phyloP scores from a whole-genome alignment of 2,113 vertebrate species.

The Chascanopsetta lugubris region DNA sequence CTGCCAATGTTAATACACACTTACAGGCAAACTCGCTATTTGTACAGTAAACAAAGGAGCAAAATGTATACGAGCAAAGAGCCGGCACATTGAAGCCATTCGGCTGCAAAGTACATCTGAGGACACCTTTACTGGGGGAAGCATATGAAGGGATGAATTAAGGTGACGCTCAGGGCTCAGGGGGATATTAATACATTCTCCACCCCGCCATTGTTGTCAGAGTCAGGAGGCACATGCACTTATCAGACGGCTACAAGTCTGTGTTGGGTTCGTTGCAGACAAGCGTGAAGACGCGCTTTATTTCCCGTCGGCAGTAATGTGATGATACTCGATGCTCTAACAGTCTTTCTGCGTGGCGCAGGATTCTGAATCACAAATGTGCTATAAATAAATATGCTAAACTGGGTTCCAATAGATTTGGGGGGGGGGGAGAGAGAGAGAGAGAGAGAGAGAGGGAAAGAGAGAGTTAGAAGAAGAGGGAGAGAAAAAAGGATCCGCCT shows the following conservation, averaged over 20 bases:
- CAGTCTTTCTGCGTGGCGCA: slow-evolving; percentile 31
- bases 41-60: background rate
- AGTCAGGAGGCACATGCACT: slow-evolving; percentile 46
- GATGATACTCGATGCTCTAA: slow-evolving; percentile 59
- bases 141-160: slow-evolving; percentile 52
- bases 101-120: slow-evolving; percentile 26
- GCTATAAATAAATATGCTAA: slow-evolving; percentile 72
- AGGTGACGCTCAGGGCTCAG: slow-evolving; percentile 57
- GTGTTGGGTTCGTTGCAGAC: slow-evolving; percentile 56
- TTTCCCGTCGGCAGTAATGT: slow-evolving; percentile 57
- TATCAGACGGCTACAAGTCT: slow-evolving; percentile 50
- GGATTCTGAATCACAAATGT: slow-evolving; percentile 61
- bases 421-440: background rate
- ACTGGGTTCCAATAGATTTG: slow-evolving; percentile 50
- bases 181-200: slow-evolving; percentile 57
- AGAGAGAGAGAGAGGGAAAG: no score
- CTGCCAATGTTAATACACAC: background rate
- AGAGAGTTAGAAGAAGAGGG: no score
- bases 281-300: slow-evolving; percentile 64
- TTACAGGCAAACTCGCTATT: background rate
- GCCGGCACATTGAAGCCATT: slow-evolving; percentile 17
- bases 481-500: slow-evolving; percentile 18
- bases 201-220: slow-evolving; percentile 50
- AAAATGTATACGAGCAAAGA: background rate
- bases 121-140: slow-evolving; percentile 47